Percentiles rank a stretch among this genome's conserved stretches.
phyloP scores from a whole-genome alignment of 1,140 invertebrate genomes.

The Danaus plexippus region DNA sequence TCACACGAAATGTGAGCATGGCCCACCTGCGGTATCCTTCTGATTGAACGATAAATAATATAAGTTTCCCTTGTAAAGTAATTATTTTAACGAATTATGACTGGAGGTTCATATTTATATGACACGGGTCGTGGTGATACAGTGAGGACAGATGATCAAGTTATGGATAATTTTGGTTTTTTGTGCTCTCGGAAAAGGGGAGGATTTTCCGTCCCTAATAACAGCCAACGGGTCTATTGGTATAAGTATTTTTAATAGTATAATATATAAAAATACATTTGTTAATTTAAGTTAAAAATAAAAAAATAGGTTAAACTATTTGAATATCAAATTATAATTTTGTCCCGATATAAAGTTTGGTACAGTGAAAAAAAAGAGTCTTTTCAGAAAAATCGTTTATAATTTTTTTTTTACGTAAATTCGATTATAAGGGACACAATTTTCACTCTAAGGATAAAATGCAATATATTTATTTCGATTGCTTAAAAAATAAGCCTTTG shows the following conservation, averaged over 20 bases:
- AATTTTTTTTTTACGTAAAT: too few species aligned
- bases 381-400: too few species aligned
- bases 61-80: slow-evolving; percentile 26
- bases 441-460: too few species aligned
- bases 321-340: too few species aligned
- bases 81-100: slow-evolving; percentile 48
- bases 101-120: slow-evolving; percentile 25
- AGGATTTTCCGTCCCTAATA: slow-evolving; percentile 79
- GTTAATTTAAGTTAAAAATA: too few species aligned
- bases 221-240: slow-evolving; percentile 80
- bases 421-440: too few species aligned
- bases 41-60: slow-evolving; percentile 41
- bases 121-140: slow-evolving; percentile 12
- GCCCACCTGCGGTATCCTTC: slow-evolving; percentile 19
- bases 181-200: slow-evolving; percentile 33
- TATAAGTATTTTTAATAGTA: slow-evolving; percentile 43
- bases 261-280: background rate
- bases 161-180: slow-evolving; percentile 31
- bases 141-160: slow-evolving; percentile 33
- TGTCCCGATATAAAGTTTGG: too few species aligned
- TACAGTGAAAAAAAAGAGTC: too few species aligned
- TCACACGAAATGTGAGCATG: slow-evolving; percentile 35
- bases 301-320: too few species aligned
- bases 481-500: too few species aligned
- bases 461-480: too few species aligned